Evolutionary conservation across 2,797 vertebrate genomes (phyloP), one percentile per base, ranked within the genome.

Genomic region (Lagorchestes hirsutus): DNA sequence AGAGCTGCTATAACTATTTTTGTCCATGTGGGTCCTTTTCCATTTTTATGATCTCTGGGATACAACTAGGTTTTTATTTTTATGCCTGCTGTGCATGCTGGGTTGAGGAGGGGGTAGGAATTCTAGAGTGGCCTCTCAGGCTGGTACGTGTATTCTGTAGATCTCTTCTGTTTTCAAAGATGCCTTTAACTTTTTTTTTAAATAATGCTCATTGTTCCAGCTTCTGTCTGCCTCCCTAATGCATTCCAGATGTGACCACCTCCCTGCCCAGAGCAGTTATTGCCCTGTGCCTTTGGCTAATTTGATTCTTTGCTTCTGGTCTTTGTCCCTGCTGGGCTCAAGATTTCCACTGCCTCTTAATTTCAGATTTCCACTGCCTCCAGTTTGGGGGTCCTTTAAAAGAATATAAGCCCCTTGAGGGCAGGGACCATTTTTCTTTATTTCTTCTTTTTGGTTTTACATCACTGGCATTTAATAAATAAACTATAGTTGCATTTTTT

Each of bases 211-310:
- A 95, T 95, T 90, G 92, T 95, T 95, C 93, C 91, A 94, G 94
- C 93, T 97, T 91, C 92, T 96, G 90, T 90, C 96, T 95, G 92
- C 93, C 94, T 96, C 55, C n/a, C 91, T 97, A 93, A 97, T 93
- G 91, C 93, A 46, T 93, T 93, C 96, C 96, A 92, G 34, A 91
- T 97, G 96, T 92, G n/a, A 16, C 56, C 87, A 94, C 82, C 93
- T 92, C 93, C 90, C 95, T 92, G 90, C 91, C 94, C 58, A 18
- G 29, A 34, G 74, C 31, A 1, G 55, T 92, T 74, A 54, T 93
- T 55, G 93, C 74, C 55, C 50, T 52, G 91, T 90, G 34, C 95
- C 5, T 5, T 13, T 56, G 50, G 56, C 87, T 90, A 22, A 16
- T 94, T 52, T 90, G 62, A 54, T 54, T 54, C 54, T 87, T 55